Conservation (phyloP, 1,140 invertebrate genomes). For the Drosophila serrata region DNA sequence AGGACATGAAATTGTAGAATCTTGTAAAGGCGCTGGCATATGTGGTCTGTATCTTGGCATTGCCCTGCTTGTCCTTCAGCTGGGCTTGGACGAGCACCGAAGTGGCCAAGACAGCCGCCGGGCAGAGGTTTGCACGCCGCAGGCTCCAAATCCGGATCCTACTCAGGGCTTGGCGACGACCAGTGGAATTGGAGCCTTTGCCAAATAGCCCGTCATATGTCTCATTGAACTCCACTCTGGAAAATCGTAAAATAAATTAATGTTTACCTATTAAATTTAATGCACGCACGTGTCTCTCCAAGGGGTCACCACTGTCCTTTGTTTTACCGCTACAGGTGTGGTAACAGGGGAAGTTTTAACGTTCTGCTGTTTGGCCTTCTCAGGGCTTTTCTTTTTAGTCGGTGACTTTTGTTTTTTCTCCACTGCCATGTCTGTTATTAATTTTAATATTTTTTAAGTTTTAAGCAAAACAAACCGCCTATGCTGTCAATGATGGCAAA, state of each 20-base stretch:
- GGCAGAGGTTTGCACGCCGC: constrained; percentile 71
- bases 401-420: constrained; percentile 15
- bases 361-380: constrained; percentile 5
- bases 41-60: constrained; percentile 39
- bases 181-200: constrained; percentile 18
- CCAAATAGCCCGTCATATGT: constrained; percentile 66
- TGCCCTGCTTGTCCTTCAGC: constrained; percentile 48
- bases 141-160: constrained; percentile 74
- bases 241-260: neutral
- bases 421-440: neutral
- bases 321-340: constrained; percentile 24
- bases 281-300: constrained; percentile 71
- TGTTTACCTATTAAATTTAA: neutral
- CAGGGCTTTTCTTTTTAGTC: constrained; percentile 9
- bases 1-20: constrained; percentile 84
- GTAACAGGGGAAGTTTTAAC: neutral
- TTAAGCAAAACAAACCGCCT: constrained; percentile 1
- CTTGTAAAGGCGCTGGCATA: constrained; percentile 78
- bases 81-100: constrained; percentile 65
- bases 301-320: constrained; percentile 66
- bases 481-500: neutral
- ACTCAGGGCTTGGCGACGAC: constrained; percentile 41
- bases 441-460: neutral
- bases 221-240: constrained; percentile 67
- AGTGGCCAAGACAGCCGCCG: constrained; percentile 78